Conservation (phyloP, 2,113 vertebrate genomes). For the Monopterus albus region DNA sequence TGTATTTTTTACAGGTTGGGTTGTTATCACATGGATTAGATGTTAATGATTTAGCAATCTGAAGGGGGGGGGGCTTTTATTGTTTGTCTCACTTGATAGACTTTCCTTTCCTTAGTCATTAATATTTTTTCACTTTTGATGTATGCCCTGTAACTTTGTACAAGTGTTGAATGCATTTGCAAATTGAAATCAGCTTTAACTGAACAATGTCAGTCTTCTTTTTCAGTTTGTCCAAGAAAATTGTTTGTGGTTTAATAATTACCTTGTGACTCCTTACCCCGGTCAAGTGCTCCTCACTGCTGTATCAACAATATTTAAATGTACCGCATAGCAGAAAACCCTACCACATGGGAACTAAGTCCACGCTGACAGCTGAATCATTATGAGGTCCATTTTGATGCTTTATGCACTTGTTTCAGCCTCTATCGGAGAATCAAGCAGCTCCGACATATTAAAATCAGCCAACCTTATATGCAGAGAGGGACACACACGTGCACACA, state of each 20-base stretch:
- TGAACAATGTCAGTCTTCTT: background rate
- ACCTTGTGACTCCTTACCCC: slow-evolving; percentile 42
- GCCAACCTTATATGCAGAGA: slow-evolving; percentile 72
- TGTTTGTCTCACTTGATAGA: slow-evolving; percentile 58
- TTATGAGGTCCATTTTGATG: slow-evolving; percentile 64
- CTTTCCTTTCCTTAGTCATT: slow-evolving; percentile 66
- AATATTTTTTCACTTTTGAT: slow-evolving; percentile 35
- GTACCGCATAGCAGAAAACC: slow-evolving; percentile 20
- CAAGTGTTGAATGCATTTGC: slow-evolving; percentile 25
- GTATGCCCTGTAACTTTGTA: slow-evolving; percentile 30
- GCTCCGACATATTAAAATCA: slow-evolving; percentile 80
- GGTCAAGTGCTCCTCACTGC: slow-evolving; percentile 36
- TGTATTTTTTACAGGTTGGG: slow-evolving; percentile 59
- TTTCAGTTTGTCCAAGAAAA: slow-evolving; percentile 11
- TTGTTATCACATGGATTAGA: slow-evolving; percentile 65
- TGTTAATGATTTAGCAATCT: slow-evolving; percentile 77
- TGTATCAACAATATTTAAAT: slow-evolving; percentile 56
- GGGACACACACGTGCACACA: slow-evolving; percentile 55
- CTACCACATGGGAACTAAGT: slow-evolving; percentile 7
- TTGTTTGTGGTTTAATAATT: slow-evolving; percentile 49
- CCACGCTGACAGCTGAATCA: slow-evolving; percentile 49
- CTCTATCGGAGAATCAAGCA: slow-evolving; percentile 64
- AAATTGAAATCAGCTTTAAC: slow-evolving; percentile 26
- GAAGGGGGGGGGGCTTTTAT: slow-evolving; percentile 53
- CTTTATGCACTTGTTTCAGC: slow-evolving; percentile 65